Evolutionary conservation across 1,140 invertebrate genomes (phyloP).

Genomic region (Neuroterus valhalla): DNA sequence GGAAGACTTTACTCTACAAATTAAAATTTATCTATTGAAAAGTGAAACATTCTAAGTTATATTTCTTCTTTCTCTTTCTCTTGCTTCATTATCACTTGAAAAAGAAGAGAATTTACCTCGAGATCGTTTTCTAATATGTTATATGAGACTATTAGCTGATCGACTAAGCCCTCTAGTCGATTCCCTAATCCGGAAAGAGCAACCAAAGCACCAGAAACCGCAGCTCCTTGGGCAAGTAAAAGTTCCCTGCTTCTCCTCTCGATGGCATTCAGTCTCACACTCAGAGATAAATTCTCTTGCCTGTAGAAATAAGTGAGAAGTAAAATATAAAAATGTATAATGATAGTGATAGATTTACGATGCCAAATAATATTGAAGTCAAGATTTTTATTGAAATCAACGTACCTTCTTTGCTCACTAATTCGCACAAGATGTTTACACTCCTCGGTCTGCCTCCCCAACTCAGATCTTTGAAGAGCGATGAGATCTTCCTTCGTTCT

Average conservation of each 20-base stretch:
- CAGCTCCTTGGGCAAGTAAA: constrained; percentile 81
- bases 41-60: neutral
- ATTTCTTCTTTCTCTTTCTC: too few species aligned
- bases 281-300: constrained; percentile 82
- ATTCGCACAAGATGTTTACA: constrained; percentile 85
- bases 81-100: neutral
- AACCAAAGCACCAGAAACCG: constrained; percentile 82
- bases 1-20: neutral
- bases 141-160: constrained; percentile 83
- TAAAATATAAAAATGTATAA: neutral
- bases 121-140: constrained; percentile 84
- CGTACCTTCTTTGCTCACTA: constrained; percentile 84
- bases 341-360: constrained; percentile 8
- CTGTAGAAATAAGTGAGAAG: constrained; percentile 59
- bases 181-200: constrained; percentile 82
- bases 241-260: constrained; percentile 80
- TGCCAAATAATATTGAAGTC: constrained; percentile 32
- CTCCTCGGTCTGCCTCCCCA: constrained; percentile 82
- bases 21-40: constrained; percentile 3
- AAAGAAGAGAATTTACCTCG: constrained; percentile 76
- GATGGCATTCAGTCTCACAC: constrained; percentile 78
- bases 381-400: constrained; percentile 45
- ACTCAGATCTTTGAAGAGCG: constrained; percentile 76
- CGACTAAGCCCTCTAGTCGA: constrained; percentile 81
- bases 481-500: constrained; percentile 73